Base-by-base conservation (phyloP, 2,888 invertebrate species). In the Oxytorus armatus region DNA sequence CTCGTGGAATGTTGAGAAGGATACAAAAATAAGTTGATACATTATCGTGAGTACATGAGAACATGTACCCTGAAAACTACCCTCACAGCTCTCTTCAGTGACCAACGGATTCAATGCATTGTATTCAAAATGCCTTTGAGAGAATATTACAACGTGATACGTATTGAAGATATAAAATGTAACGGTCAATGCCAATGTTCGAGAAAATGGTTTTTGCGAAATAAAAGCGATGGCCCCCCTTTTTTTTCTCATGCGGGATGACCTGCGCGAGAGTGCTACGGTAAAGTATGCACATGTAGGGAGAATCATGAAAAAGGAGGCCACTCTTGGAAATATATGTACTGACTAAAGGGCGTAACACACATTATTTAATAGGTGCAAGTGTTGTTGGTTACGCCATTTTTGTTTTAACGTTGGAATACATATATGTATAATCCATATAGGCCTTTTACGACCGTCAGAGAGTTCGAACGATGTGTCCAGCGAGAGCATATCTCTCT, bases 21-120 rank as follows among this genome's bases (percentile, higher is more conserved):
- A 8, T 10, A 61, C 70, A 63, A 72, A 77, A n/a, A 51, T 72
- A 39, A 16, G 44, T 33, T 16, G 55, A 77, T 72, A 49, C 72
- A 66, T 77, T 73, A 29, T 59, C 23, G 23, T 21, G 33, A 55
- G 29, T 49, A 21, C 36, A 2, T 49, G 39, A 55, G 65, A 66
- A 29, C 49, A 33, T 55, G 70, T 53, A 1, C 23, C 36, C 23
- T 36, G 18, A 18, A 39, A 59, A 66, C 42, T 44, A 29, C 5
- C 29, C 29, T 29, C 29, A 5, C 29, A 29, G 29, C 5, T n/a
- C 63, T 55, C 53, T 57, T 55, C 5, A 23, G 57, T 70, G 63
- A 53, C 57, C 55, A 57, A 51, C 25, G 49, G 73, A 63, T 53
- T 44, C 73, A 55, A 42, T 42, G n/a, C n/a, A 65, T 65, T 65